Evolutionary conservation across 2,797 vertebrate genomes (phyloP).

Genomic region (Hypotaenidia okinawae): DNA sequence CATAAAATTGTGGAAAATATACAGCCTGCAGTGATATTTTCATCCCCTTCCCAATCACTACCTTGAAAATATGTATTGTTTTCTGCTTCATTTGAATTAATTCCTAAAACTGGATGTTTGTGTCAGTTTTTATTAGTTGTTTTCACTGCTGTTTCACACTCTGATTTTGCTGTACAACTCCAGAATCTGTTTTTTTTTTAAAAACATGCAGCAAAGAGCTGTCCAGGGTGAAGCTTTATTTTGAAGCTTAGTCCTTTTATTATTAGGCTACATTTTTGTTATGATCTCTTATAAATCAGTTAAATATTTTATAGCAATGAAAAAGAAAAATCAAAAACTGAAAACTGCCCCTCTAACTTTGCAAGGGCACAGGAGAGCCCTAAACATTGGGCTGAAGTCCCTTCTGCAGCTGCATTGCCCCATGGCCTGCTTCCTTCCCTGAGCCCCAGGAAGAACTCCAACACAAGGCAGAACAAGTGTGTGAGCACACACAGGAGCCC

Average conservation of each 20-base stretch:
- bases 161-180: background rate
- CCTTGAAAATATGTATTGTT: background rate
- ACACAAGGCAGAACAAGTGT: accelerated
- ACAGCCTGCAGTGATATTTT: background rate
- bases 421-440: background rate
- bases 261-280: background rate
- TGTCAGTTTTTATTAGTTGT: background rate
- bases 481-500: background rate
- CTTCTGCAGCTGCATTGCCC: background rate
- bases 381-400: background rate
- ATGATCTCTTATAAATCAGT: background rate
- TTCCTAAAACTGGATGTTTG: background rate
- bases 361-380: background rate
- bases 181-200: background rate
- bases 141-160: background rate
- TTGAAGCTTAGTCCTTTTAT: background rate
- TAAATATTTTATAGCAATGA: background rate
- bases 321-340: background rate
- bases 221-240: background rate
- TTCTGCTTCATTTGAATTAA: background rate
- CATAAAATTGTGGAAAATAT: background rate
- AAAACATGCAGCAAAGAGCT: background rate
- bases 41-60: background rate
- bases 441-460: background rate
- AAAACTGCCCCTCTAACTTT: background rate